Evolutionary conservation across 2,888 invertebrate species (phyloP).

Genomic region (Noctua comes): DNA sequence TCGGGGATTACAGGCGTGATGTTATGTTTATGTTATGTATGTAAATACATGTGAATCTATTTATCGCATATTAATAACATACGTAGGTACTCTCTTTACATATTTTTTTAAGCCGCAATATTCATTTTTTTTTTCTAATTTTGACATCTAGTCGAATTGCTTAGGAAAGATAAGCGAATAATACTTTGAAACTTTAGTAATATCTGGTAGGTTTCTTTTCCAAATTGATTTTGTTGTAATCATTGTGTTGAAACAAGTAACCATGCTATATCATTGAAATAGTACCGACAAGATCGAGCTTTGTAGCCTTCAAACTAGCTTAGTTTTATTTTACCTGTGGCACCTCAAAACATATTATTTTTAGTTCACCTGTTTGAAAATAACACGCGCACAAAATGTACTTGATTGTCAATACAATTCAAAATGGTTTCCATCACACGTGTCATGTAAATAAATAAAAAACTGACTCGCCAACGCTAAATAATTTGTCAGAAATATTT

Average conservation of each 20-base stretch:
- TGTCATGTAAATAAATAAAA: neutral
- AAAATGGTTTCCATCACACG: neutral
- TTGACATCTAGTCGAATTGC: slow-evolving; percentile 1
- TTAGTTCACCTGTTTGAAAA: neutral
- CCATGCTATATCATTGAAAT: neutral
- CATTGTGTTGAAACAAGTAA: slow-evolving; percentile 26
- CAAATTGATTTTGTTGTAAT: slow-evolving; percentile 34
- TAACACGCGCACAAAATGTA: neutral
- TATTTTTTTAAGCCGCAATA: neutral
- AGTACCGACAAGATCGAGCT: neutral
- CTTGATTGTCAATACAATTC: slow-evolving; percentile 3
- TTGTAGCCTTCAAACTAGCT: neutral
- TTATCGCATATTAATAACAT: neutral
- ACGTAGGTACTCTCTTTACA: neutral
- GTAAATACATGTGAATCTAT: neutral
- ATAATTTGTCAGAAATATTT: neutral
- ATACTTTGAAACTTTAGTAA: slow-evolving; percentile 44
- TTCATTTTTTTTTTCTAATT: neutral
- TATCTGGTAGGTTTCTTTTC: slow-evolving; percentile 31
- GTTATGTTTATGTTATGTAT: no score
- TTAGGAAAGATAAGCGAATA: slow-evolving; percentile 23
- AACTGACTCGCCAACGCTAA: neutral
- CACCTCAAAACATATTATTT: neutral
- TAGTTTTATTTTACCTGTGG: neutral
- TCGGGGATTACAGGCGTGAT: no score